phyloP scores from a whole-genome alignment of 2,797 vertebrate species.

The Sarcoramphus papa region DNA sequence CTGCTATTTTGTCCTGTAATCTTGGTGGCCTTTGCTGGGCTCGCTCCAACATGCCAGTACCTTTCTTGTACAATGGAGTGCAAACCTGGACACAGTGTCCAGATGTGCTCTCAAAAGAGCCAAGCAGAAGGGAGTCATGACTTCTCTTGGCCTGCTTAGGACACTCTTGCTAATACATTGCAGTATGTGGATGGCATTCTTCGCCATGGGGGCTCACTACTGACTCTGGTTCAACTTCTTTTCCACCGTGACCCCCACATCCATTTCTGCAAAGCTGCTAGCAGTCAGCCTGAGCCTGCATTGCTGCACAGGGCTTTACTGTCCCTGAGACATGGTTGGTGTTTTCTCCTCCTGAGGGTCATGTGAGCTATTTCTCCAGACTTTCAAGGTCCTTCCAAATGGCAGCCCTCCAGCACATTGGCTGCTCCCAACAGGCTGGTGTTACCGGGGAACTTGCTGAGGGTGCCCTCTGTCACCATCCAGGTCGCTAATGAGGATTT shows the following conservation, averaged over 20 bases:
- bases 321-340: not conserved
- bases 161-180: not conserved
- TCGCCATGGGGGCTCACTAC: not conserved
- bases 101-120: not conserved
- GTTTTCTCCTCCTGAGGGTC: not conserved
- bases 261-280: not conserved
- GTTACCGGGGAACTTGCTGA: not conserved
- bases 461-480: not conserved
- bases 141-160: not conserved
- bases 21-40: not conserved
- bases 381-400: not conserved
- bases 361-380: not conserved
- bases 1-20: not conserved
- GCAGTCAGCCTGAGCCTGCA: not conserved
- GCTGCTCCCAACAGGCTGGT: not conserved
- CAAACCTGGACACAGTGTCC: not conserved
- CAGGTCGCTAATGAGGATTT: not conserved
- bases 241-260: too few species aligned
- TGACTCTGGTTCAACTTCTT: not conserved
- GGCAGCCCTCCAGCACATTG: not conserved
- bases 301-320: not conserved
- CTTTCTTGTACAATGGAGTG: not conserved
- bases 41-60: not conserved
- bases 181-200: not conserved
- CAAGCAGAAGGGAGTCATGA: not conserved